Evolutionary conservation across 1,140 invertebrate genomes (phyloP), one percentile per base, ranked within the genome.

Genomic region (Pararge aegeria): DNA sequence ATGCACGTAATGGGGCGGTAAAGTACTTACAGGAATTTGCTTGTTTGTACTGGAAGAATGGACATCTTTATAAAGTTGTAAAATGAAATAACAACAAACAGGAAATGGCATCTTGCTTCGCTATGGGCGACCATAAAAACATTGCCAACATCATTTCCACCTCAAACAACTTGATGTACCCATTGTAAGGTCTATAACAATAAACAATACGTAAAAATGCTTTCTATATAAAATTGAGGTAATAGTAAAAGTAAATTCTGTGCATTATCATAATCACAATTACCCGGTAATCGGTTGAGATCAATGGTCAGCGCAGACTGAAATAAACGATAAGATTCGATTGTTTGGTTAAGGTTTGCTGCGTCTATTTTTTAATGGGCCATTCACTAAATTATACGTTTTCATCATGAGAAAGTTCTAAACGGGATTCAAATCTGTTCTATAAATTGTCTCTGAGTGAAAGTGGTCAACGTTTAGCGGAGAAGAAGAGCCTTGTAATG

Each of bases 351-450:
- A 73, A 77, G 70, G 74, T 71, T 78, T 80, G 70, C 64, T 72
- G 50, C 72, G 70, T 74, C 66, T 76, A 73, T 79, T 76, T 71
- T 73, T 75, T 77, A 80, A 78, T 72, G 71, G 70, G 56, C 68
- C 72, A 77, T 83, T 82, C 74, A 75, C 76, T 74, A 86, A 86
- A 86, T 84, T 86, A 82, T 78, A 83, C 73, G 83, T 83, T 86
- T 77, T 73, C 72, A 78, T 74, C 74, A 68, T 66, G 74, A 78
- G 83, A 88, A 88, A 88, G 85, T 84, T 79, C 61, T 56, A 66
- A 73, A 73, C 67, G 72, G 80, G 75, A 85, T 82, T 74, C 78
- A 74, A 82, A 80, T 80, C 58, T 66, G 64, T 75, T 59, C 66
- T 73, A 68, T 62, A 80, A 83, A 80, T 78, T 67, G 71, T 80